Base-by-base conservation (phyloP, 2,113 vertebrate species). In the Cyanocitta stelleri region DNA sequence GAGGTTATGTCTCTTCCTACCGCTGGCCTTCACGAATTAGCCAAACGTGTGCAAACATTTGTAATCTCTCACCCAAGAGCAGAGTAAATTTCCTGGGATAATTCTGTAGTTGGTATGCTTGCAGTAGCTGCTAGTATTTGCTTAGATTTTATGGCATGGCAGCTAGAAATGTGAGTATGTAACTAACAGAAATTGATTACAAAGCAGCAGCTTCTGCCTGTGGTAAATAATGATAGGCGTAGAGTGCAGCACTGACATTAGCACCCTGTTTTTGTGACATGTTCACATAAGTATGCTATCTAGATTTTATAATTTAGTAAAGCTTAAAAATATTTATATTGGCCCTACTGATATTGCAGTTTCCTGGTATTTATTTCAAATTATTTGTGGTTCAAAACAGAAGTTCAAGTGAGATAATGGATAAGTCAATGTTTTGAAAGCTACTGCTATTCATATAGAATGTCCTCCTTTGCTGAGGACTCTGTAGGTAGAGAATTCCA, bases 31-130 rank as follows among this genome's bases (percentile, higher is more conserved):
- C 81, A 91, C 79, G 87, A 95, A 64, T 83, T 52, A 66, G 58
- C 11, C n/a, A 92, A 62, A 90, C 75, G 46, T 75, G 62, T 91
- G 75, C 84, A 95, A 97, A 95, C 62, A 59, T 80, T 88, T 92
- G 71, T 87, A 74, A 78, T 80, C 69, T 69, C 55, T 92, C 52
- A 35, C 37, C 63, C 21, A 59, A 80, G 54, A 72, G 84, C 63
- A 87, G 74, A 96, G 76, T 88, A 95, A 80, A 90, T 94, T 86
- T 95, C 76, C 82, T 19, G 56, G 93, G 61, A 51, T 87, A 85
- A 77, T 90, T 89, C 80, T 91, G 49, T 87, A 76, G 51, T 92
- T 71, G 37, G 56, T 39, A 63, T 89, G 75, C 81, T 66, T 89
- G 66, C 77, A 71, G 71, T 81, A 74, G 63, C 74, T 81, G 66